These are phyloP conservation scores for Alitta virens DNA, from an alignment of 2,888 invertebrate species.

Conservation along the genomic window DNA sequence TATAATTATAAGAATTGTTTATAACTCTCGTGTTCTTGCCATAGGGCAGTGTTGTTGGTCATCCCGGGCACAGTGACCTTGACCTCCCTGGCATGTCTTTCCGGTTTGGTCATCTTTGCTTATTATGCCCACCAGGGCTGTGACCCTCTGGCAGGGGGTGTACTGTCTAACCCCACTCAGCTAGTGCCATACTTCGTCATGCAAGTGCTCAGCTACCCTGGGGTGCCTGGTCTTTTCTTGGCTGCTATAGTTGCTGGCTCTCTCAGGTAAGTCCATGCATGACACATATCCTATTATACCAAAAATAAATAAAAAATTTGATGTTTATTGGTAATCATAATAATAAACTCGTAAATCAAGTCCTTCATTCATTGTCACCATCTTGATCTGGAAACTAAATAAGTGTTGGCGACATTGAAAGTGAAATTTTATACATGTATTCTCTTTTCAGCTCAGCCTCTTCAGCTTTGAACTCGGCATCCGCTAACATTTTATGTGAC, in stretches of 20 bases:
- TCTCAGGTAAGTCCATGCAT: no score
- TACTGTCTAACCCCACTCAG: conserved; percentile 6
- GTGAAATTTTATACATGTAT: no score
- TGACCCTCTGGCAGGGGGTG: conserved; percentile 8
- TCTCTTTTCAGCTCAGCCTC: conserved; percentile 7
- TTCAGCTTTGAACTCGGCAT: conserved; percentile 12
- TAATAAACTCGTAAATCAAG: no score
- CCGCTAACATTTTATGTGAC: conserved; percentile 12
- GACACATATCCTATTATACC: no score
- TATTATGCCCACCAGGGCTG: conserved; percentile 9
- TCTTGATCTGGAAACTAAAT: no score
- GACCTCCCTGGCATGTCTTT: conserved; percentile 13
- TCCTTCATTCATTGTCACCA: no score
- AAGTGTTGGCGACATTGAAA: no score
- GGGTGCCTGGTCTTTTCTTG: conserved; percentile 10
- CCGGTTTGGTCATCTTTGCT: conserved; percentile 11
- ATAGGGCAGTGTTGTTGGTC: conserved; percentile 6
- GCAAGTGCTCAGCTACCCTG: conserved; percentile 11
- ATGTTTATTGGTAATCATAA: no score
- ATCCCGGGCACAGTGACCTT: conserved; percentile 2
- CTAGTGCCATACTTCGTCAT: conserved; percentile 7
- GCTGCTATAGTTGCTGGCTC: conserved; percentile 11
- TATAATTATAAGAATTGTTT: no score
- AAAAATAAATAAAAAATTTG: no score
- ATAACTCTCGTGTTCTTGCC: no score